Evolutionary conservation across 2,888 invertebrate genomes (phyloP).

Genomic region (Cantharis flavilabris): DNA sequence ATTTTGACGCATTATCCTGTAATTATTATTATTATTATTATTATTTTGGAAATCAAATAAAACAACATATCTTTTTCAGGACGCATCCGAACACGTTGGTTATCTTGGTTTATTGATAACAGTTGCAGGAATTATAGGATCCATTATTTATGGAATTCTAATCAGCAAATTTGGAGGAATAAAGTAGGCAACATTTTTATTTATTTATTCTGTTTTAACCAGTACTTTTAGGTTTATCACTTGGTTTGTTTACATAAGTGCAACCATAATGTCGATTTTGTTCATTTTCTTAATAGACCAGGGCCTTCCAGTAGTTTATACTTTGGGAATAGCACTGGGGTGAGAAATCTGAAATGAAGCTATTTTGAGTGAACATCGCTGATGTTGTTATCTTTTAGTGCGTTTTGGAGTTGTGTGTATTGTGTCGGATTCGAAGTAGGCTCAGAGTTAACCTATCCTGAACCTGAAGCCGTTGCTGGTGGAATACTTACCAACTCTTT

Average conservation of each 20-base stretch:
- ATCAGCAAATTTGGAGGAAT: slow-evolving; percentile 91
- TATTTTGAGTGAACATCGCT: neutral
- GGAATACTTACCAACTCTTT: neutral
- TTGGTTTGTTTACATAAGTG: neutral
- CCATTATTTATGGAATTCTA: slow-evolving; percentile 85
- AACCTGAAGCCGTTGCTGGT: neutral
- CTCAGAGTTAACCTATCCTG: neutral
- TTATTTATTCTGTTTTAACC: neutral
- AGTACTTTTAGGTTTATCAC: neutral
- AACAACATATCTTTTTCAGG: slow-evolving; percentile 51
- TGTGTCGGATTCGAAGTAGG: neutral
- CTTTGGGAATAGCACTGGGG: slow-evolving; percentile 83
- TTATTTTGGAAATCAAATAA: neutral
- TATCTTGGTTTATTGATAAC: slow-evolving; percentile 88
- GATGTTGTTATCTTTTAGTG: neutral
- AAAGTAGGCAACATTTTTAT: slow-evolving; percentile 70
- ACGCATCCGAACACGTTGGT: slow-evolving; percentile 78
- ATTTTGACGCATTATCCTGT: slow-evolving; percentile 6
- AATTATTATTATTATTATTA: neutral
- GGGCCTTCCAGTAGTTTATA: slow-evolving; percentile 78
- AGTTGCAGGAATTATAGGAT: slow-evolving; percentile 87
- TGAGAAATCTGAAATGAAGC: slow-evolving; percentile 54
- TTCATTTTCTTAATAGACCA: slow-evolving; percentile 76
- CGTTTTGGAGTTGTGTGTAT: neutral
- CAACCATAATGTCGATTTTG: neutral